phyloP scores from a whole-genome alignment of 2,113 vertebrate species.

The Geococcyx californianus region DNA sequence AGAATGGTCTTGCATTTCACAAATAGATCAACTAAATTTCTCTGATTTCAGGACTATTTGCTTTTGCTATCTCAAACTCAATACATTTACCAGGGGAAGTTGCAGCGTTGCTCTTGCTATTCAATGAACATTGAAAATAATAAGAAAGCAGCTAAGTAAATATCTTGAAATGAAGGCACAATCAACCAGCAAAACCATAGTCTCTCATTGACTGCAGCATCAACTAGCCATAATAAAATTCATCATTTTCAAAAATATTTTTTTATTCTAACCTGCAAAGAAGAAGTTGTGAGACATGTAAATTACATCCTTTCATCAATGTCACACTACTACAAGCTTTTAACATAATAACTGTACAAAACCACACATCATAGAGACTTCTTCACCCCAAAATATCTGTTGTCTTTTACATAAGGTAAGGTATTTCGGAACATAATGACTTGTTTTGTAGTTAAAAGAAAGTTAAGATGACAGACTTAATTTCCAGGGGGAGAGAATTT shows the following conservation, averaged over 20 bases:
- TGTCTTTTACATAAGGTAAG: background rate
- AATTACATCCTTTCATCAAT: slow-evolving; percentile 28
- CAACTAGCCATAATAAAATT: slow-evolving; percentile 43
- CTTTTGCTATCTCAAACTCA: background rate
- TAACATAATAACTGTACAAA: background rate
- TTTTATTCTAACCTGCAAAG: slow-evolving; percentile 76
- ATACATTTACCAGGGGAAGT: background rate
- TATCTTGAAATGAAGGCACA: slow-evolving; percentile 56
- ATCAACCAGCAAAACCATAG: slow-evolving; percentile 27
- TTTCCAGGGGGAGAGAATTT: background rate
- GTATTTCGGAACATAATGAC: background rate
- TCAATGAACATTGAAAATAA: slow-evolving; percentile 27
- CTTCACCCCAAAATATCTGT: background rate
- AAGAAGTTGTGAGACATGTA: slow-evolving; percentile 73
- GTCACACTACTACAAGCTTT: background rate
- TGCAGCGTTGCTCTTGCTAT: slow-evolving; percentile 34
- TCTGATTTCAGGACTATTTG: slow-evolving; percentile 24
- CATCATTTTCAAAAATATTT: slow-evolving; percentile 46
- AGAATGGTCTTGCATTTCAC: slow-evolving; percentile 5
- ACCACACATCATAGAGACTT: background rate
- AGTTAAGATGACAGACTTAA: background rate
- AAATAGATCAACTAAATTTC: background rate
- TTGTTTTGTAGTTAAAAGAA: background rate
- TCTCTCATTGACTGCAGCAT: slow-evolving; percentile 17
- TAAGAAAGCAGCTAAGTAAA: slow-evolving; percentile 25